phyloP scores from a whole-genome alignment of 92 coral and sea anemone species.

The Zoanthus gigantus region DNA sequence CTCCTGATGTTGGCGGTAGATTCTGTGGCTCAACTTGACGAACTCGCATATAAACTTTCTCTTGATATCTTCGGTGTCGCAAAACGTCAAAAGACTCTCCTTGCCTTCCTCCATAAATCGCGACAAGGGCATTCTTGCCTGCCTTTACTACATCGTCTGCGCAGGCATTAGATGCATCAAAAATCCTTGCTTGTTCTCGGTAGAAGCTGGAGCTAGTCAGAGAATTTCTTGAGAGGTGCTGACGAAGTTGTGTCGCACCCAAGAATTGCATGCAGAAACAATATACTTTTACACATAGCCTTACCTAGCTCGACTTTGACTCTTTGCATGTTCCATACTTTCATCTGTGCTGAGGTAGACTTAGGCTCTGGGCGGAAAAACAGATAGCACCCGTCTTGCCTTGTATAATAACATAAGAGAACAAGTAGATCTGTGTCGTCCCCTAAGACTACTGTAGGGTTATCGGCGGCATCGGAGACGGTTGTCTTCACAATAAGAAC shows the following conservation, averaged over 20 bases:
- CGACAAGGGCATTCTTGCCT: slow-evolving; percentile 2
- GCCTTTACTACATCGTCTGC: background rate
- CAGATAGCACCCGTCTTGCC: no score
- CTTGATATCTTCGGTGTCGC: slow-evolving; percentile 6
- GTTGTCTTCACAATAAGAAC: no score
- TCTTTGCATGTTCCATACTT: no score
- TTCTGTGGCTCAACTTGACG: slow-evolving; percentile 47
- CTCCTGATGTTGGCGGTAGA: slow-evolving; percentile 37
- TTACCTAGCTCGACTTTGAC: no score
- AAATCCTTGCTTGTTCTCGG: slow-evolving; percentile 31
- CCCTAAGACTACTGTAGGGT: no score
- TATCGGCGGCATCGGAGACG: no score
- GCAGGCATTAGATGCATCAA: background rate
- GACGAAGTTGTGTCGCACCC: background rate
- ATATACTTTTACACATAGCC: no score
- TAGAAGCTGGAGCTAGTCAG: background rate
- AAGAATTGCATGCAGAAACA: no score
- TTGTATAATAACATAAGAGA: no score
- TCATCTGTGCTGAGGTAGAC: no score
- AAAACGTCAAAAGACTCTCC: background rate
- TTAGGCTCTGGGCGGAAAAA: no score
- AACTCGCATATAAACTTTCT: slow-evolving; percentile 30
- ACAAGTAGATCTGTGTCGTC: no score
- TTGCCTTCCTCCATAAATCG: background rate
- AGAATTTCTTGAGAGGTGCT: background rate